Evolutionary conservation across 2,888 invertebrate genomes (phyloP).

Genomic region (Drosophila aldrichi): DNA sequence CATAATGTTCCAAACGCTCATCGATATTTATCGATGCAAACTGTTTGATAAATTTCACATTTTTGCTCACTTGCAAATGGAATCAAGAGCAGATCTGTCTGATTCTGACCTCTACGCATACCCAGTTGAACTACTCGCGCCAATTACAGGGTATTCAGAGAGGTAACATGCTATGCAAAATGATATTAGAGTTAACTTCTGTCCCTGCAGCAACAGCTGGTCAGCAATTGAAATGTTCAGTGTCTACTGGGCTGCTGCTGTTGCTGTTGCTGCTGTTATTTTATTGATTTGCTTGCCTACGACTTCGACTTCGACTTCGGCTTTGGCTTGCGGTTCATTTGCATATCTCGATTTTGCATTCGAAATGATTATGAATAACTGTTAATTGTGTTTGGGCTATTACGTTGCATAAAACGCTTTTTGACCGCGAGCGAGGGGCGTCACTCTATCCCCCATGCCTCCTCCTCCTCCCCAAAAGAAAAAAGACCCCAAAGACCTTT

Average conservation of each 20-base stretch:
- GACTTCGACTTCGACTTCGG: too few relatives aligned
- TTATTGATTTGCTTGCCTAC: constrained; percentile 72
- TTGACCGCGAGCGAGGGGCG: constrained; percentile 25
- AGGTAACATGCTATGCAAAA: constrained; percentile 38
- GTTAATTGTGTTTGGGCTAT: constrained; percentile 68
- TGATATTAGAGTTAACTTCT: constrained; percentile 50
- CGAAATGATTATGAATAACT: constrained; percentile 60
- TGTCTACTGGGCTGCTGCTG: constrained; percentile 33
- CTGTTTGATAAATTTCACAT: not conserved
- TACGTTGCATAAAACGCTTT: constrained; percentile 55
- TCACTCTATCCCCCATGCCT: not conserved
- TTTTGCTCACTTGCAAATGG: too few relatives aligned
- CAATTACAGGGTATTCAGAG: constrained; percentile 15
- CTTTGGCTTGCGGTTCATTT: constrained; percentile 52
- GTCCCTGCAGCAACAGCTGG: constrained; percentile 61
- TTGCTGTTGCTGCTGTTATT: constrained; percentile 41
- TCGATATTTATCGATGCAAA: not conserved
- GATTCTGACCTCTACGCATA: not conserved
- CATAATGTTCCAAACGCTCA: not conserved
- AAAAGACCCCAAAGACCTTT: constrained; percentile 30
- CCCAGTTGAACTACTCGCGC: not conserved
- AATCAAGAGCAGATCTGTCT: too few relatives aligned
- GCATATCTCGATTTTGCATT: constrained; percentile 49
- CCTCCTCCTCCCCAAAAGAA: not conserved
- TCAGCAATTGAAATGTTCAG: constrained; percentile 74